Percentiles rank a stretch among this genome's conserved stretches.
Conservation (phyloP, 2,888 invertebrate genomes). For the Acrobasis consociella region DNA sequence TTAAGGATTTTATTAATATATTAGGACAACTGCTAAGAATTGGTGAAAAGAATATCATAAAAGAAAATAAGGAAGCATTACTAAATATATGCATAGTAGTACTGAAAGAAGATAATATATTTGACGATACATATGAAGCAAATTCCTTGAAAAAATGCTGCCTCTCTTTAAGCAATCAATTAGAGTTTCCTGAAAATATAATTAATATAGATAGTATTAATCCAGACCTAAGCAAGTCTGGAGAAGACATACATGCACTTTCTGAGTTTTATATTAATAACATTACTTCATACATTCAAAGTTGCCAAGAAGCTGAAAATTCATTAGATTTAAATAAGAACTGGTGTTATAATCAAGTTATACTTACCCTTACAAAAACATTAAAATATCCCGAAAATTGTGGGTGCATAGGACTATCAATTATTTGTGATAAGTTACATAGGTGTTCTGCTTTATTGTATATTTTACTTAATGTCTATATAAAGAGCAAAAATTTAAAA, state of each 20-base stretch:
- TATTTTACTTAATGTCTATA: conserved; percentile 51
- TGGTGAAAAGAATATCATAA: conserved; percentile 34
- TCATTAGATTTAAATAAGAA: conserved; percentile 44
- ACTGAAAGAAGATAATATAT: conserved; percentile 36
- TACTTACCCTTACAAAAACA: conserved; percentile 46
- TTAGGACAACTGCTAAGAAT: conserved; percentile 48
- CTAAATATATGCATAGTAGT: conserved; percentile 54
- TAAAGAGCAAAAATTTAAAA: conserved; percentile 34
- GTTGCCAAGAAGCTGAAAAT: conserved; percentile 29
- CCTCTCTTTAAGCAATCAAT: conserved; percentile 49
- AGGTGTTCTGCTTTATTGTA: conserved; percentile 50
- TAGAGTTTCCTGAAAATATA: conserved; percentile 51
- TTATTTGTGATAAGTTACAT: conserved; percentile 55
- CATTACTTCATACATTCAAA: conserved; percentile 46
- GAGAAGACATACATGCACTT: conserved; percentile 55
- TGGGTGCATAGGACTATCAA: conserved; percentile 47
- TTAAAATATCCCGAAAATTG: conserved; percentile 52
- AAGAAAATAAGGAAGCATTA: conserved; percentile 42
- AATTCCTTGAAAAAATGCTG: conserved; percentile 57
- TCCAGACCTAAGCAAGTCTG: conserved; percentile 37
- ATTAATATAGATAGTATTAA: conserved; percentile 45
- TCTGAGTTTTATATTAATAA: conserved; percentile 49
- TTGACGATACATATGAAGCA: conserved; percentile 46
- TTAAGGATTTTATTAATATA: conserved; percentile 53
- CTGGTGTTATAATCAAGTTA: conserved; percentile 56